Conservation (phyloP, 1,140 invertebrate genomes). For the Chironomus tepperi region DNA sequence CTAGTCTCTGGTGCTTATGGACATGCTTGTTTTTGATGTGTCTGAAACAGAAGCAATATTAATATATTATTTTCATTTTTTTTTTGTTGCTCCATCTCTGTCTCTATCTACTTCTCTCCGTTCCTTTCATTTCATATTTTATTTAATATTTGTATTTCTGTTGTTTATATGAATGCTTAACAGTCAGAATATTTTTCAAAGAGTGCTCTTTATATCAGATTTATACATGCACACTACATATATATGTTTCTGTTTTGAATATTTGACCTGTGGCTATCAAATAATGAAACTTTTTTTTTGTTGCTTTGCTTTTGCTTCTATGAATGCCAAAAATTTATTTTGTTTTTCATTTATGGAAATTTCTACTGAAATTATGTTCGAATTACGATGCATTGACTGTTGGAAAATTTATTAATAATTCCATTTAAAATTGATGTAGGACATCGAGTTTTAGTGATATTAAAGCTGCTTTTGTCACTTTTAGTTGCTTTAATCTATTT, state of each 20-base stretch:
- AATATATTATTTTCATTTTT: constrained; percentile 14
- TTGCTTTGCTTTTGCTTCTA: too few relatives aligned
- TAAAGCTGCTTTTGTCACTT: too few relatives aligned
- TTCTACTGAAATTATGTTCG: too few relatives aligned
- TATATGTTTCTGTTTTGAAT: not conserved
- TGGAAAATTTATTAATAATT: too few relatives aligned
- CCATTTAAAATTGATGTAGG: too few relatives aligned
- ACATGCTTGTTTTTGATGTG: constrained; percentile 12
- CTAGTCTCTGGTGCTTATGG: not conserved
- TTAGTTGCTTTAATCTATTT: too few relatives aligned
- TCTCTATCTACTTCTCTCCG: too few relatives aligned
- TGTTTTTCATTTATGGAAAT: too few relatives aligned
- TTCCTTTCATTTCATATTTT: not conserved
- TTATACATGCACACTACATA: not conserved
- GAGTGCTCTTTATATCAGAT: not conserved
- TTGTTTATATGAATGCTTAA: not conserved
- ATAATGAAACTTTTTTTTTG: too few relatives aligned
- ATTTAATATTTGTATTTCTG: not conserved
- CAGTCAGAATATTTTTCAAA: not conserved
- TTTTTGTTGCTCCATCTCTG: not conserved
- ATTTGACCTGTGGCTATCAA: not conserved
- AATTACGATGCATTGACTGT: too few relatives aligned
- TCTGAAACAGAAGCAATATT: constrained; percentile 21
- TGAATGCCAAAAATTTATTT: too few relatives aligned
- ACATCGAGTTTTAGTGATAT: too few relatives aligned